Evolutionary conservation across 2,113 vertebrate species (phyloP).

Genomic region (Callospermophilus lateralis): DNA sequence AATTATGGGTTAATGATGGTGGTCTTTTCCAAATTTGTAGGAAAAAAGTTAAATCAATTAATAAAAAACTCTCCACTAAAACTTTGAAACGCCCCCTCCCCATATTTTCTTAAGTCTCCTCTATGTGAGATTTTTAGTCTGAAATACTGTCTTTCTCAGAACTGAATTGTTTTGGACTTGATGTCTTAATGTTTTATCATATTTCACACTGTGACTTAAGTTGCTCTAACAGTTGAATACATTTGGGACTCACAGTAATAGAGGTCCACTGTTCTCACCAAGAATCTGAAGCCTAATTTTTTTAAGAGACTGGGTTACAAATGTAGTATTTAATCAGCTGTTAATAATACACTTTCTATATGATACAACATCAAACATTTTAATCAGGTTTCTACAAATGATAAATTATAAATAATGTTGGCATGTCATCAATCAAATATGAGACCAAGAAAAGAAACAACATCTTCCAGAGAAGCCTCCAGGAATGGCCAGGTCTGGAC

Average conservation of each 20-base stretch:
- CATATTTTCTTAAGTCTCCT: not conserved
- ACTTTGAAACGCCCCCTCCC: not conserved
- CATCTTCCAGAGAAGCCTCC: not conserved
- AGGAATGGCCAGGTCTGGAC: not conserved
- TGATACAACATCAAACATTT: not conserved
- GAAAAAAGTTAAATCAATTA: not conserved
- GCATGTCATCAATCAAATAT: not conserved
- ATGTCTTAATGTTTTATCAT: not conserved
- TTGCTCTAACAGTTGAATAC: constrained; percentile 18
- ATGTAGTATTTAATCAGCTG: not conserved
- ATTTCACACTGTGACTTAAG: not conserved
- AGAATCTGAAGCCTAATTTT: not conserved
- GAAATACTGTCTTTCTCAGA: constrained; percentile 23
- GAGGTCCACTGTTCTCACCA: not conserved
- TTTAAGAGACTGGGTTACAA: not conserved
- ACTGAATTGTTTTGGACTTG: constrained; percentile 27
- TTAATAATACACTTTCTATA: not conserved
- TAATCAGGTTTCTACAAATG: not conserved
- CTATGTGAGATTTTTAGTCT: not conserved
- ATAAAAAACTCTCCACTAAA: constrained; percentile 36
- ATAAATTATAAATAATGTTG: not conserved
- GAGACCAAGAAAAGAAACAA: not conserved
- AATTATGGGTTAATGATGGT: not conserved
- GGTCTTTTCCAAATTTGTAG: not conserved
- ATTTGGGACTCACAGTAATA: not conserved